Evolutionary conservation across 2,113 vertebrate species (phyloP).

Genomic region (Camelus bactrianus): DNA sequence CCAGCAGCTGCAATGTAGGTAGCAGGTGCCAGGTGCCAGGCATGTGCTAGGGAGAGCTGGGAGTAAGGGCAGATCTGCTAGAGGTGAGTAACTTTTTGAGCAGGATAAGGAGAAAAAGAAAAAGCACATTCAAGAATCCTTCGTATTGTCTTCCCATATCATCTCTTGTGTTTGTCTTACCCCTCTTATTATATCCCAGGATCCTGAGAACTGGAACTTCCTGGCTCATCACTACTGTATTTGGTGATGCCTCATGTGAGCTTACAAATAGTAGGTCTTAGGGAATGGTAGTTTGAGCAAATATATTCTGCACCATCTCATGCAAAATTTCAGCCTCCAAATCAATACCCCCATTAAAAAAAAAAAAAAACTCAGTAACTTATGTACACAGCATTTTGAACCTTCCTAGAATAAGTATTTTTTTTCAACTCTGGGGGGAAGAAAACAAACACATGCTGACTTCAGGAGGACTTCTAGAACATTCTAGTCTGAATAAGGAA

Average conservation of each 20-base stretch:
- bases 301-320: not conserved
- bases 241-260: not conserved
- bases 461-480: constrained; percentile 78
- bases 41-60: not conserved
- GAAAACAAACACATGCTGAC: constrained; percentile 35
- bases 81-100: not conserved
- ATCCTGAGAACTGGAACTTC: not conserved
- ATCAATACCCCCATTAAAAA: not conserved
- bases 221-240: not conserved
- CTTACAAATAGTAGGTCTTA: not conserved
- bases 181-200: not conserved
- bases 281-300: not conserved
- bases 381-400: not conserved
- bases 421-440: constrained; percentile 51
- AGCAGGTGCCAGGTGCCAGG: not conserved
- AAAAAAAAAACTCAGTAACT: not conserved
- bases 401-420: not conserved
- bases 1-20: not conserved
- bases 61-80: not conserved
- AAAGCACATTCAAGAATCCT: not conserved
- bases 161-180: not conserved
- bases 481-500: constrained; percentile 61
- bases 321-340: constrained; percentile 53
- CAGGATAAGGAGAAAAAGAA: not conserved
- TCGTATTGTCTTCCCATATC: not conserved